These are phyloP conservation scores for Corvus cornix DNA, from an alignment of 2,113 vertebrate genomes.

Conservation along the genomic window DNA sequence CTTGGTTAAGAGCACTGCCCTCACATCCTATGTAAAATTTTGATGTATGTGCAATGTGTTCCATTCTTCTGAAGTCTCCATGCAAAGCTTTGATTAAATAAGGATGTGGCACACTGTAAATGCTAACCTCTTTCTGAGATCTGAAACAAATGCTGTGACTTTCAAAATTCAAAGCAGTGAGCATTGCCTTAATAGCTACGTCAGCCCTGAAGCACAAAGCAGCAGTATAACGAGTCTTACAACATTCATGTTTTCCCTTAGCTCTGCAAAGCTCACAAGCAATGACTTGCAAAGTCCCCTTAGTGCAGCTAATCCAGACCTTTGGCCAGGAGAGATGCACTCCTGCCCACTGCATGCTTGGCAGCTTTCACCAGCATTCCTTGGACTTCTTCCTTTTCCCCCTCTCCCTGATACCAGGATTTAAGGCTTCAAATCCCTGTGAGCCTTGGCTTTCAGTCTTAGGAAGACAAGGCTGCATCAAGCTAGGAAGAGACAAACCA, in stretches of 20 bases:
- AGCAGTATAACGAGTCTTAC: neutral
- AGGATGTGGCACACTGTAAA: neutral
- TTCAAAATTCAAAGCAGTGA: neutral
- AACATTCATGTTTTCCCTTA: neutral
- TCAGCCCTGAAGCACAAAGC: neutral
- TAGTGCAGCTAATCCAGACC: neutral
- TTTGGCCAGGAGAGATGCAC: neutral
- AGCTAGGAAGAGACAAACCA: neutral
- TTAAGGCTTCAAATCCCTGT: neutral
- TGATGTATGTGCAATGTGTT: neutral
- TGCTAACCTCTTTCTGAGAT: neutral
- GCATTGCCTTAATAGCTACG: neutral
- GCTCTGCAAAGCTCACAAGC: neutral
- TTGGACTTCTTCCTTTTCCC: neutral
- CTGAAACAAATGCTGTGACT: neutral
- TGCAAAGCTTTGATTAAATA: neutral
- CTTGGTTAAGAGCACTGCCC: neutral
- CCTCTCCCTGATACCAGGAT: neutral
- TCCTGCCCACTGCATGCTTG: neutral
- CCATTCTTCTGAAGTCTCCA: neutral
- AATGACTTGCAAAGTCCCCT: neutral
- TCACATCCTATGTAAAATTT: neutral
- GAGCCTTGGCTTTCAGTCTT: neutral
- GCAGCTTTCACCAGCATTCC: neutral
- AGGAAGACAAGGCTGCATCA: neutral